Percentiles rank a stretch among this genome's conserved stretches.
Conservation (phyloP, 2,888 invertebrate species). For the Ferrisia virgata region DNA sequence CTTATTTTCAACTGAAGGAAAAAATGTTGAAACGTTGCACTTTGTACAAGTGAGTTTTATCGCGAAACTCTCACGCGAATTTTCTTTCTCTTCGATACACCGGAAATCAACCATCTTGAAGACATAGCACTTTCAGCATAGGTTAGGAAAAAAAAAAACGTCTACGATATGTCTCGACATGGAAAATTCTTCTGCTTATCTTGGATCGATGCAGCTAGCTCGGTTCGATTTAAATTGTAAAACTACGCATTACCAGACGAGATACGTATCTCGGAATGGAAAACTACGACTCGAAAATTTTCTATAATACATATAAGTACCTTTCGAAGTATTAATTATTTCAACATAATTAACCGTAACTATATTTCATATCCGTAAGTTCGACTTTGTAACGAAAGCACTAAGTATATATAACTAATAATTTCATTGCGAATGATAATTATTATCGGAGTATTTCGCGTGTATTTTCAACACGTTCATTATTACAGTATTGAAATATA, state of each 20-base stretch:
- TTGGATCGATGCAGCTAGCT: not conserved
- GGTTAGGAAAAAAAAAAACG: not conserved
- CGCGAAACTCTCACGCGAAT: not conserved
- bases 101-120: not conserved
- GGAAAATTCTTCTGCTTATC: not conserved
- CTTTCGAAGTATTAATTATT: not conserved
- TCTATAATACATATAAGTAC: not conserved
- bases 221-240: not conserved
- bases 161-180: not conserved
- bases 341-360: not conserved
- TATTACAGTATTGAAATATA: not conserved
- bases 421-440: not conserved
- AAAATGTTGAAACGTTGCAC: not conserved
- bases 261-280: not conserved
- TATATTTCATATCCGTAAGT: no score
- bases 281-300: not conserved
- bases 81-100: not conserved
- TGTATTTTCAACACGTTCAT: not conserved
- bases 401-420: no score
- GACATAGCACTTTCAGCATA: not conserved
- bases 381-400: not conserved
- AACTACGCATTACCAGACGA: not conserved
- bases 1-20: not conserved
- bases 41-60: not conserved
- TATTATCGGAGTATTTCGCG: not conserved